Evolutionary conservation across 2,113 vertebrate species (phyloP), one percentile per base, ranked within the genome.

Genomic region (Grammomys dolichurus): DNA sequence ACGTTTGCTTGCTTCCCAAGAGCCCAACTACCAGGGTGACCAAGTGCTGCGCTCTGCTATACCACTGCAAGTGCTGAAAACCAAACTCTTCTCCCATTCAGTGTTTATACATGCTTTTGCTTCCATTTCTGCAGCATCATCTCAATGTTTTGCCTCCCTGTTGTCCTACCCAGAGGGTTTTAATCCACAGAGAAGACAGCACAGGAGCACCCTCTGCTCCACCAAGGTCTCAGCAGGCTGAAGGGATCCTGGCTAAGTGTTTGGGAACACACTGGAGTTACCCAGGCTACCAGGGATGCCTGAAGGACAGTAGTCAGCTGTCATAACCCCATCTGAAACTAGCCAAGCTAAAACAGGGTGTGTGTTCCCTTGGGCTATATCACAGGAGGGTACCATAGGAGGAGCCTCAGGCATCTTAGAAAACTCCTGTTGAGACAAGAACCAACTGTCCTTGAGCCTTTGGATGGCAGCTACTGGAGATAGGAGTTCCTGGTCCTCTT

Each of bases 231-330:
- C 40, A 94, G 96, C 80, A 51, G 93, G 54, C 85, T 92, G 93
- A 89, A 14, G 86, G 93, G 73, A 92, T 95, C 91, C 91, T n/a
- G 78, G 46, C n/a, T 0, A 40, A 91, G 67, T 97, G 97, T 97
- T 97, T 97, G 94, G 95, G 96, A 97, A 97, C 93, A 97, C 96
- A 98, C 75, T 46, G 78, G n/a, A 91, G 98, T 98, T 87, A 93
- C 97, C 97, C 93, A 17, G 97, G 94, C 95, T 97, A 96, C 96
- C 46, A 20, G 82, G 85, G 96, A 89, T 91, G 95, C 51, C 89
- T 96, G 93, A 22, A 85, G 33, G 24, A 76, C 81, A 93, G 92
- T 93, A 87, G 91, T 97, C 98, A 97, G 97, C 98, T 98, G 97
- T 98, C 96, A 73, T 10, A 12, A 94, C 77, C 78, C 88, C 96